Base-by-base conservation (phyloP, 2,888 invertebrate species). In the Drosophila ezoana region DNA sequence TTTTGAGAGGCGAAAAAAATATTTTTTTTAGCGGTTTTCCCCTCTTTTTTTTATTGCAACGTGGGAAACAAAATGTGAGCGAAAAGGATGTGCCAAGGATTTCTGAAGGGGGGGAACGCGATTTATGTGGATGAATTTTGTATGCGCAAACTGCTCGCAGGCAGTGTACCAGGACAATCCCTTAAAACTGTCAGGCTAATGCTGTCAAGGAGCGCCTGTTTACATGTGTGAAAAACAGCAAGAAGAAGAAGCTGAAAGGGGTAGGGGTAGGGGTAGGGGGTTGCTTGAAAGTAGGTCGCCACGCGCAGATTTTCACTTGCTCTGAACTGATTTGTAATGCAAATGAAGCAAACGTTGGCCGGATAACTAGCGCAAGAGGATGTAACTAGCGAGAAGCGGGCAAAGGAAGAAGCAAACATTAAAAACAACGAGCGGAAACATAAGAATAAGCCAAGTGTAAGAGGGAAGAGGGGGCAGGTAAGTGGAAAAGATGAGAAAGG, bases 251-350 rank as follows among this genome's bases (percentile, higher is more conserved):
- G 32, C n/a, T 9, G 49, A 23, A 10, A 10, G n/a, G n/a, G 14
- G 8, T 20, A 9, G 11, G 32, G 54, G 14, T 32, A 11, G 32
- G 13, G 20, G 33, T 0, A 6, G 40, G 14, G 20, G 32, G 14
- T 32, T 18, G 41, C 23, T 20, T n/a, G 16, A 80, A 84, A 84
- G 72, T 84, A 81, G 84, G 89, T 84, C 84, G 85, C 58, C 59
- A 76, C 53, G 85, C 68, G 69, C 60, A 81, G 82, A 85, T 85
- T 89, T 76, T 69, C 88, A 73, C 76, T 84, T 76, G 79, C 74
- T 62, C 62, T 66, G 61, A 77, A 70, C 84, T 88, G 89, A 85
- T 89, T 85, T 85, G 86, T 88, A 88, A 89, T 85, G 85, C 89
- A 85, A 85, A 85, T 85, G 89, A 85, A 82, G 80, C 64, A 72